Evolutionary conservation across 2,888 invertebrate species (phyloP), one percentile per base, ranked within the genome.

Genomic region (Chrysomela aeneicollis): DNA sequence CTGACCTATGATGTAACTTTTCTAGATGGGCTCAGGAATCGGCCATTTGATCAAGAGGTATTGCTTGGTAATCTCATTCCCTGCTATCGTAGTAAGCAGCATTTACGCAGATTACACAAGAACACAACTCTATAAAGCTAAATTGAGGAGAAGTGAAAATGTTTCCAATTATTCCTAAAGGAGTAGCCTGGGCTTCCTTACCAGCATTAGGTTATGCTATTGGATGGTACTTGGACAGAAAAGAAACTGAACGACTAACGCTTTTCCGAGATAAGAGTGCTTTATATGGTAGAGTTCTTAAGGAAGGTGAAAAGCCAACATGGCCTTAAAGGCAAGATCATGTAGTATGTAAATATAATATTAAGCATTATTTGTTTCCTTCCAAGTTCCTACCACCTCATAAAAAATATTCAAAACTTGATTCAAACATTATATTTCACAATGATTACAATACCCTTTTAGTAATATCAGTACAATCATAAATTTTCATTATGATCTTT

Each of bases 191-290:
- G 82, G 74, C 82, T 1, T 78, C 81, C 0, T 42, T 91, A 0
- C 91, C 92, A 0, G 0, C 88, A 0, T 71, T 84, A 26, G 90
- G 90, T 0, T 87, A 79, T 71, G 77, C 82, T 1, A 66, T 92
- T 59, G 93, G 93, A 0, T 84, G 85, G 74, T 89, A 81, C 70
- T 73, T 93, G 59, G 92, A 93, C 77, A 82, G 83, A 4, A 84
- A 87, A 72, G 93, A 94, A 83, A 90, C 90, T 0, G 84, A 90
- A 65, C 86, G 93, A 61, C 88, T 93, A 88, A 85, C 86, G 0
- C 82, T 81, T 71, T 95, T 90, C 79, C 86, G 94, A 65, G 94
- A 95, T 78, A 93, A 91, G 79, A 93, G 93, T 76, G 87, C 89
- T 54, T 82, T 95, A 42, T 95, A 90, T 78, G 92, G 91, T 19